Conservation (phyloP, 23 tunicate species). For the Styela plicata region DNA sequence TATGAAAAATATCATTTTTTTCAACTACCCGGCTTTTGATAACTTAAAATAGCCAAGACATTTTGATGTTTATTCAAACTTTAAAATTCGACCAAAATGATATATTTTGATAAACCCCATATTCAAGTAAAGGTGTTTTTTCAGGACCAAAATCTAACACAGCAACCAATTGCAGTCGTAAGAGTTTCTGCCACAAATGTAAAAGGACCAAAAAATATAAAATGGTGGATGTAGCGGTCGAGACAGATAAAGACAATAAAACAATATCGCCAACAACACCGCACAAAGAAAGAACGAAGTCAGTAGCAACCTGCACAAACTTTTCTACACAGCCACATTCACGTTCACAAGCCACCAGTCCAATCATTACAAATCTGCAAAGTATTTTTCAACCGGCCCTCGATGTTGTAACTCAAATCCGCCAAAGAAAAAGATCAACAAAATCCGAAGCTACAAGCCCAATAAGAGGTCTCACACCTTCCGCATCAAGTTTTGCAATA, state of each 20-base stretch:
- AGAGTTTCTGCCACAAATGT: conserved; percentile 13
- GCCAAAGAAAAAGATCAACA: neutral
- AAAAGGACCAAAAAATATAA: conserved; percentile 2
- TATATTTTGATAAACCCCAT: too few species aligned
- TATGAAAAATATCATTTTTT: too few species aligned
- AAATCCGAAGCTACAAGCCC: neutral
- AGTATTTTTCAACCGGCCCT: conserved; percentile 2
- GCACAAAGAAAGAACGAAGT: neutral
- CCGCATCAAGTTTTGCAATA: neutral
- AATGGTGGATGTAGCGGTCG: conserved; percentile 20
- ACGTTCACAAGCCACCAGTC: conserved; percentile 9
- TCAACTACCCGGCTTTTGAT: too few species aligned
- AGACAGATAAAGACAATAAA: neutral
- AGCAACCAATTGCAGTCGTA: neutral
- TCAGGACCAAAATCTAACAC: conserved; percentile 24
- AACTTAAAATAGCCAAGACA: too few species aligned
- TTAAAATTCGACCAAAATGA: too few species aligned
- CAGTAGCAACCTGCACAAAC: neutral
- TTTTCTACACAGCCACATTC: neutral
- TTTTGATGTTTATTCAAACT: too few species aligned
- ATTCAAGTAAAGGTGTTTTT: too few species aligned
- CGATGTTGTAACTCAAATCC: conserved; percentile 1
- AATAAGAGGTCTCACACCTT: neutral
- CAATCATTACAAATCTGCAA: conserved; percentile 3
- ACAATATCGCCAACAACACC: neutral